Evolutionary conservation across 2,888 invertebrate genomes (phyloP), one percentile per base, ranked within the genome.

Genomic region (Resseliella maxima): DNA sequence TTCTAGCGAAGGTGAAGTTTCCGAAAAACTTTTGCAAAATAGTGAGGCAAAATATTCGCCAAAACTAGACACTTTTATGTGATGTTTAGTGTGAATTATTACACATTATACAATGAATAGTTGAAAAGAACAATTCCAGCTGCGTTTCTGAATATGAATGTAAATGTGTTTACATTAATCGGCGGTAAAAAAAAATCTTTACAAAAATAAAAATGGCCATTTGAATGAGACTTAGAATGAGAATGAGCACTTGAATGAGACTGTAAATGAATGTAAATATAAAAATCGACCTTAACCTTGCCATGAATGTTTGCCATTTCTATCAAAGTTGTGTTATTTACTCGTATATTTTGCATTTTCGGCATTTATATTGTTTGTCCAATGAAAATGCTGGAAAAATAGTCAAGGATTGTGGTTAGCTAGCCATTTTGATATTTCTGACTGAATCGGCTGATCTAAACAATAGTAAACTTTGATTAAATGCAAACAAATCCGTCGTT

Each of bases 241-340:
- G 12, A 59, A 59, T 24, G 24, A 5, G 59, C 59, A 59, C n/a
- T 10, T 59, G 24, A 59, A 24, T 59, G 5, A 24, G 24, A 59
- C 31, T 72, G 1, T 72, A 36, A 72, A 83, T 83, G 83, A 38
- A n/a, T n/a, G n/a, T n/a, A n/a, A n/a, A n/a, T n/a, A n/a, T n/a
- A n/a, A n/a, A 83, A 83, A 83, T 83, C 83, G 38, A 83, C 83
- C 83, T 83, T 83, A 83, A 83, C 83, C 83, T 83, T 83, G 83
- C 83, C 0, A 24, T 38, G 38, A 5, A 83, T 38, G 1, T 50
- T 15, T 15, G 46, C 46, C n/a, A n/a, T n/a, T 50, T 41, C 41
- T 8, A 41, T 12, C 5, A 12, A 8, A 41, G 12, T 5, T 12
- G 41, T 12, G 41, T 81, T 15, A 27, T 3, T 81, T 6, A 15